A percentile compares a stretch with the other conserved stretches of the same genome.
These are phyloP conservation scores for Gonatopus flavifemur DNA, from an alignment of 1,140 invertebrate species.

Conservation along the genomic window DNA sequence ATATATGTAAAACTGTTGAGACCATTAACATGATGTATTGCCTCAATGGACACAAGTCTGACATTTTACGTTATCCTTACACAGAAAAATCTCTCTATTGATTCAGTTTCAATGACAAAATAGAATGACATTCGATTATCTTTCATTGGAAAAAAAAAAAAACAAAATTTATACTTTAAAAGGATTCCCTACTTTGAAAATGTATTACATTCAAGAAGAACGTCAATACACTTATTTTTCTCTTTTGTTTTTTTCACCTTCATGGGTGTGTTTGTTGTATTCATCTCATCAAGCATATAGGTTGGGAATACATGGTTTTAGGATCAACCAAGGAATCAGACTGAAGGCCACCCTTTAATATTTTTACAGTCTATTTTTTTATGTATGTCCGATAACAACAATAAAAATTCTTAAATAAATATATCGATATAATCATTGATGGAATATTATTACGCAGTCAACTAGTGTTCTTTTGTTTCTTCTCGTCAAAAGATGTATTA, in stretches of 20 bases:
- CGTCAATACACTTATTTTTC: conserved; percentile 31
- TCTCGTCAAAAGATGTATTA: conserved; percentile 19
- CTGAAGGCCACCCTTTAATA: conserved; percentile 53
- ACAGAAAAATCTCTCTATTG: too few relatives aligned
- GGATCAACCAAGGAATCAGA: conserved; percentile 51
- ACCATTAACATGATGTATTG: too few relatives aligned
- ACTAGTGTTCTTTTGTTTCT: conserved; percentile 36
- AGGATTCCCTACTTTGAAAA: conserved; percentile 33
- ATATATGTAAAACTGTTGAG: too few relatives aligned
- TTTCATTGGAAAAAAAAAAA: conserved; percentile 31
- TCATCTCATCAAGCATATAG: too few relatives aligned
- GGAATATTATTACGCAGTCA: conserved; percentile 53
- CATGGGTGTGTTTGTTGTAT: too few relatives aligned
- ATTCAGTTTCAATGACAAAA: conserved; percentile 39
- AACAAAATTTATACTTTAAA: conserved; percentile 31
- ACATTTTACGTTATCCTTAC: too few relatives aligned
- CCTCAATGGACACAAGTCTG: too few relatives aligned
- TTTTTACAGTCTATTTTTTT: conserved; percentile 54
- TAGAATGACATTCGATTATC: conserved; percentile 42
- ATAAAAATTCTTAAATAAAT: conserved; percentile 58
- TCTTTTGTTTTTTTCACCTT: conserved; percentile 15
- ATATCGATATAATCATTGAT: conserved; percentile 51
- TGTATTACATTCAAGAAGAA: conserved; percentile 30
- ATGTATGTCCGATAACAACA: conserved; percentile 53
- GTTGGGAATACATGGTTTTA: conserved; percentile 38